Conservation (phyloP, 2,888 invertebrate species). For the Apamea monoglypha region DNA sequence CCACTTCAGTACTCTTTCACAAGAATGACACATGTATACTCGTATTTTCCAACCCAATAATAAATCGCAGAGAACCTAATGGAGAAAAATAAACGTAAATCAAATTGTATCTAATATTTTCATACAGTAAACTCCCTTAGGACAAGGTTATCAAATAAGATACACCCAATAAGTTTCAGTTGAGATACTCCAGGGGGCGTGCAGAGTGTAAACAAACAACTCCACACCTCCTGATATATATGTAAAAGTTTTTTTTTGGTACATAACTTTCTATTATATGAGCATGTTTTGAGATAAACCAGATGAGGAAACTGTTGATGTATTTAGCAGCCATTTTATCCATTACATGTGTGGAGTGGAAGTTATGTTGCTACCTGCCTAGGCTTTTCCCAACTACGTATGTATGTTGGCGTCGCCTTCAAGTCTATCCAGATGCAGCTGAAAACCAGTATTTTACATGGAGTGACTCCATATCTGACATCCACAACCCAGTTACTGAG, state of each 20-base stretch:
- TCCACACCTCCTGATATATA: slow-evolving; percentile 71
- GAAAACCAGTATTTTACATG: neutral
- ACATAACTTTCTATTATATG: slow-evolving; percentile 54
- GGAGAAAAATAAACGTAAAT: slow-evolving; percentile 59
- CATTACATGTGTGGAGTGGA: neutral
- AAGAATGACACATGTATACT: neutral
- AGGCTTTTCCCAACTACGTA: neutral
- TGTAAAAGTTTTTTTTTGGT: slow-evolving; percentile 58
- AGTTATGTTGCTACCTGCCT: neutral
- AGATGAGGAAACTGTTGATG: slow-evolving; percentile 24
- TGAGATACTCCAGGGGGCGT: slow-evolving; percentile 68
- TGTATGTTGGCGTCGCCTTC: too few relatives aligned
- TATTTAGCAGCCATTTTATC: neutral
- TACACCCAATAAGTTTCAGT: slow-evolving; percentile 82
- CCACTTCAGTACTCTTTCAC: neutral
- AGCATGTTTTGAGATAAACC: slow-evolving; percentile 36
- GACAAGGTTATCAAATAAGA: slow-evolving; percentile 82
- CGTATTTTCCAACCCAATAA: neutral
- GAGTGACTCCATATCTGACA: too few relatives aligned
- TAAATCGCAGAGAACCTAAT: slow-evolving; percentile 32
- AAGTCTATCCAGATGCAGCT: neutral
- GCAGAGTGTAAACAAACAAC: slow-evolving; percentile 69
- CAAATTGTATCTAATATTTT: slow-evolving; percentile 65
- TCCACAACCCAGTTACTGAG: neutral
- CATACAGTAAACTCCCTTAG: slow-evolving; percentile 60